These are phyloP conservation scores for Drosophila novamexicana DNA, from an alignment of 1,140 invertebrate species.

Conservation along the genomic window DNA sequence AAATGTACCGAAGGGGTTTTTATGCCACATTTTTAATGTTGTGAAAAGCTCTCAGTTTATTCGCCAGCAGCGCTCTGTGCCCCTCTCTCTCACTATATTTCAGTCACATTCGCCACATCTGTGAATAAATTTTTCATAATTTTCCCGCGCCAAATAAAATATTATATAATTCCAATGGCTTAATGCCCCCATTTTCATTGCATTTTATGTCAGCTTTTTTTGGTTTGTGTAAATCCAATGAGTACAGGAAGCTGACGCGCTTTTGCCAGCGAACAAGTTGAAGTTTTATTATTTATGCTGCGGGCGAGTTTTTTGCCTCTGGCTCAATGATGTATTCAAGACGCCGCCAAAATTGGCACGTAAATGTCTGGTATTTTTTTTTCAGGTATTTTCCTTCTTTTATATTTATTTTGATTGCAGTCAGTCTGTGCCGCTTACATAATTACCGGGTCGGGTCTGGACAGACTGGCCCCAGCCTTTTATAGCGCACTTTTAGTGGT, in stretches of 20 bases:
- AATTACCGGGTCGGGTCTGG: slow-evolving; percentile 38
- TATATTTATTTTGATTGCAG: slow-evolving; percentile 28
- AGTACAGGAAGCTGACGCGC: slow-evolving; percentile 32
- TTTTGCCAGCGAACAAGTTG: slow-evolving; percentile 16
- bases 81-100: neutral
- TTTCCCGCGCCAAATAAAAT: slow-evolving; percentile 26
- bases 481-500: slow-evolving; percentile 39
- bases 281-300: slow-evolving; percentile 22
- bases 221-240: slow-evolving; percentile 19
- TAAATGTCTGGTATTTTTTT: slow-evolving; percentile 37
- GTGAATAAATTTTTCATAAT: slow-evolving; percentile 21
- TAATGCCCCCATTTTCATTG: slow-evolving; percentile 41
- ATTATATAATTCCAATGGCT: slow-evolving; percentile 32
- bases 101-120: slow-evolving; percentile 5
- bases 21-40: neutral
- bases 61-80: neutral
- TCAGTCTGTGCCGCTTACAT: slow-evolving; percentile 32
- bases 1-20: neutral
- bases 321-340: slow-evolving; percentile 37
- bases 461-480: slow-evolving; percentile 20
- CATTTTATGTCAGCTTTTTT: slow-evolving; percentile 26
- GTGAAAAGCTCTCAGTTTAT: neutral
- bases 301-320: slow-evolving; percentile 16
- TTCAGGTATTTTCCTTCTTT: slow-evolving; percentile 12
- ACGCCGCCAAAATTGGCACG: slow-evolving; percentile 34